Percentiles rank a stretch among this genome's conserved stretches.
phyloP scores from a whole-genome alignment of 1,140 invertebrate species.

The Calliopsis andreniformis region DNA sequence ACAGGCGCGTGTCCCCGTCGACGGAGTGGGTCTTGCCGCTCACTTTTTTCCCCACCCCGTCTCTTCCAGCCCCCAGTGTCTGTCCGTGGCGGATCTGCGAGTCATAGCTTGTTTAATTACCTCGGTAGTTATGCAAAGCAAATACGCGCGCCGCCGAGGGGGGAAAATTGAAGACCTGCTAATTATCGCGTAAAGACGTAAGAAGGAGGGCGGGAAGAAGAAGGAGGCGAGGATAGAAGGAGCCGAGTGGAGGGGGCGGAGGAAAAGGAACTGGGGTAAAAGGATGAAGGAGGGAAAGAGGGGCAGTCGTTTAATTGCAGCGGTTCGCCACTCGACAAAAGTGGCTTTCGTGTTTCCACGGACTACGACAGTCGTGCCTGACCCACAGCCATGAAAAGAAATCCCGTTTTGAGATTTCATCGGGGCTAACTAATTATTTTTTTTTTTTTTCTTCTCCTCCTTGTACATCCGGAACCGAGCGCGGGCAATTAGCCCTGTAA shows the following conservation, averaged over 20 bases:
- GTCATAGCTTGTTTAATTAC: conserved; percentile 68
- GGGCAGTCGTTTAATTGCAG: conserved; percentile 63
- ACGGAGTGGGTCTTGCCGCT: neutral
- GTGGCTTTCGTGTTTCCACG: conserved; percentile 57
- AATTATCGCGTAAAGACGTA: conserved; percentile 65
- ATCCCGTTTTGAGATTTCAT: conserved; percentile 40
- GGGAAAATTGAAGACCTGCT: conserved; percentile 67
- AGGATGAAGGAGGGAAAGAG: neutral
- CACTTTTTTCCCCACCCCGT: neutral
- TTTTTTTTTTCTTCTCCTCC: conserved; percentile 27
- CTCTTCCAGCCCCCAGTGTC: conserved; percentile 15
- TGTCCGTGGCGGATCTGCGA: conserved; percentile 48
- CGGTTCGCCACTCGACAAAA: conserved; percentile 57
- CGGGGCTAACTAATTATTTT: conserved; percentile 35
- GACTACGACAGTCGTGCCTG: conserved; percentile 46
- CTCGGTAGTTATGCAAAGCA: conserved; percentile 65
- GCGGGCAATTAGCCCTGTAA: conserved; percentile 36
- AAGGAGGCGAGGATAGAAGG: neutral
- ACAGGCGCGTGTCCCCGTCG: neutral
- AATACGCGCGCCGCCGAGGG: conserved; percentile 60
- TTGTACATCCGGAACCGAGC: conserved; percentile 23
- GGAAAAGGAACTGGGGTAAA: conserved; percentile 16
- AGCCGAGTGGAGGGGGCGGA: neutral
- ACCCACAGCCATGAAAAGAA: conserved; percentile 38
- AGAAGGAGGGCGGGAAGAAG: conserved; percentile 19